Base-by-base conservation (phyloP, 1,140 invertebrate species). In the Vanessa tameamea region DNA sequence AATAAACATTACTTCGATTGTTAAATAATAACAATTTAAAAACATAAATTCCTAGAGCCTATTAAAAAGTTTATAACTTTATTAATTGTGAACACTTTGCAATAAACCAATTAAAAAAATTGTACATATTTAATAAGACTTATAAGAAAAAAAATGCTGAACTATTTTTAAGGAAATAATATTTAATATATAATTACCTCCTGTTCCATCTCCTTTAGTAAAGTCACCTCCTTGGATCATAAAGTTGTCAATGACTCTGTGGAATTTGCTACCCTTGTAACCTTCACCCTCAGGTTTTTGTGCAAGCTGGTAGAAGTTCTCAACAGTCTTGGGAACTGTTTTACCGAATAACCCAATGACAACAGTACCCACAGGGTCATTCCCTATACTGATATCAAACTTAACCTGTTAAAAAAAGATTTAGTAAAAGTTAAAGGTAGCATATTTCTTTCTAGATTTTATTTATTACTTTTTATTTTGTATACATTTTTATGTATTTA, bases 191-290 rank as follows among this genome's bases (percentile, higher is more conserved):
- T 59, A 12, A 78, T 89, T 91, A 95, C 96, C 97, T 92, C 97
- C 97, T 87, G 97, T 98, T 79, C 97, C 98, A 94, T 98, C 97
- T 67, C 97, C 97, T 88, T 96, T 97, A 8, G 97, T 98, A 85
- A 98, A 98, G 87, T 98, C 98, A 71, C 98, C 97, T 82, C 97
- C 97, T 94, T 99, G 98, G 79, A 98, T 98, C 98, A 99, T 99
- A 83, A 99, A 99, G 82, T 98, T 97, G 80, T 96, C 96, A 89
- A 99, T 99, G 20, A 99, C 96, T 81, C 98, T 94, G 87, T 99
- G 98, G 94, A 99, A 98, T 92, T 96, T 97, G 91, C 96, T 97
- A 64, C 97, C 97, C 85, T 97, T 97, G 93, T 96, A 98, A 12
- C 97, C 97, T 90, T 98, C 95, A 20, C 97, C 97, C 75, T 92